Evolutionary conservation across 2,113 vertebrate genomes (phyloP), one percentile per base, ranked within the genome.

Genomic region (Okapia johnstoni): DNA sequence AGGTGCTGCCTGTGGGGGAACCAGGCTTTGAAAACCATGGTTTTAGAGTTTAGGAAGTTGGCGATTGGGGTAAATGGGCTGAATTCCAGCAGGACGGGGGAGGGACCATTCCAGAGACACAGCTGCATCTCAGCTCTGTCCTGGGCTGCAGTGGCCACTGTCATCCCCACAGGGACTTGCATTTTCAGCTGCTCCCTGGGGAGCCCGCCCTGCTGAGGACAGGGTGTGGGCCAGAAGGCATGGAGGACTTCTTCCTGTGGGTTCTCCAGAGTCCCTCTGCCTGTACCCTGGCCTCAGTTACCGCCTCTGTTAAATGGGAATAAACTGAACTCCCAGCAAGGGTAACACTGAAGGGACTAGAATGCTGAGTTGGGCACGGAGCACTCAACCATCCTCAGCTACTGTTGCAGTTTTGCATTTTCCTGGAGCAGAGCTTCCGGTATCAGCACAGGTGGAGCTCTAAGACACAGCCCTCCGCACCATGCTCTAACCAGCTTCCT

Each of bases 341-440:
- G 36, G 10, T 28, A 2, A n/a, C 11, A 1, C 57, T 1, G 9
- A 0, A 26, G 25, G 3, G 80, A 58, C 21, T 2, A 2, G 1
- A 16, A 66, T 17, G 13, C 25, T 0, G 7, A n/a, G 48, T 16
- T 2, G 19, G 60, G 25, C 12, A 3, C 12, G 9, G 21, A 16
- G 0, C 2, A 2, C 14, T 9, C 16, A 0, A 6, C 10, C 30
- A 5, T 1, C 3, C 7, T 21, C 66, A 12, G 70, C 58, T 12
- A 1, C 19, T n/a, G 40, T 1, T 6, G 21, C 48, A 2, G 33
- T 12, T 50, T 5, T 15, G 15, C 30, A 3, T 11, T 40, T 36
- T 2, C 43, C n/a, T 15, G 2, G 2, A 9, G 25, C 2, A 14
- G 5, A 52, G n/a, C 33, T 16, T 2, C 26, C 2, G 23, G 77